Percentiles rank a stretch among this genome's conserved stretches.
These are phyloP conservation scores for Drosophila leonis DNA, from an alignment of 2,888 invertebrate species.

Conservation along the genomic window DNA sequence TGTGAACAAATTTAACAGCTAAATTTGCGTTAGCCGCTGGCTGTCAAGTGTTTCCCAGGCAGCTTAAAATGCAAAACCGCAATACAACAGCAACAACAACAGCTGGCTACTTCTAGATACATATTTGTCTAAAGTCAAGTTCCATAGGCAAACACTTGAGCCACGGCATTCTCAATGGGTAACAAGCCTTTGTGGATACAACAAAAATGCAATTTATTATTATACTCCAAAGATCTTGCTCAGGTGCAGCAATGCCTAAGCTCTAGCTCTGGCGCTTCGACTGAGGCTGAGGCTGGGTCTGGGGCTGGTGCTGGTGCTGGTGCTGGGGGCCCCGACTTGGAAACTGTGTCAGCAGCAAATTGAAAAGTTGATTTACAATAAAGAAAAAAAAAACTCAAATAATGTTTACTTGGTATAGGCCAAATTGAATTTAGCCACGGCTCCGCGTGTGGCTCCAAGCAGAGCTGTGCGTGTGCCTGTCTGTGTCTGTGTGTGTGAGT, in stretches of 20 bases:
- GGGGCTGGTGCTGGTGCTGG: neutral
- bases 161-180: constrained; percentile 53
- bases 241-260: constrained; percentile 60
- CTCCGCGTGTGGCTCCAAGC: constrained; percentile 51
- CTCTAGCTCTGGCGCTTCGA: constrained; percentile 11
- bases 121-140: constrained; percentile 53
- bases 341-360: constrained; percentile 79
- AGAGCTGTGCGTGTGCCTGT: constrained; percentile 1
- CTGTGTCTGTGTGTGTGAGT: constrained; percentile 7
- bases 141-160: constrained; percentile 49
- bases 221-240: constrained; percentile 43
- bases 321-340: constrained; percentile 22
- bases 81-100: constrained; percentile 13
- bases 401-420: constrained; percentile 58
- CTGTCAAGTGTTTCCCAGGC: constrained; percentile 66
- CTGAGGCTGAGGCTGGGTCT: neutral
- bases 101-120: constrained; percentile 44
- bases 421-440: constrained; percentile 68
- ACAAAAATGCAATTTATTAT: constrained; percentile 71
- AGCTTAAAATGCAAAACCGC: constrained; percentile 48
- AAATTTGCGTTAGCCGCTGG: constrained; percentile 56
- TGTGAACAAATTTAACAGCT: constrained; percentile 66
- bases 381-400: constrained; percentile 37
- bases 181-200: constrained; percentile 40
- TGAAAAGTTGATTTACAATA: constrained; percentile 76